Evolutionary conservation across 2,113 vertebrate species (phyloP).

Genomic region (Semicossyphus pulcher): DNA sequence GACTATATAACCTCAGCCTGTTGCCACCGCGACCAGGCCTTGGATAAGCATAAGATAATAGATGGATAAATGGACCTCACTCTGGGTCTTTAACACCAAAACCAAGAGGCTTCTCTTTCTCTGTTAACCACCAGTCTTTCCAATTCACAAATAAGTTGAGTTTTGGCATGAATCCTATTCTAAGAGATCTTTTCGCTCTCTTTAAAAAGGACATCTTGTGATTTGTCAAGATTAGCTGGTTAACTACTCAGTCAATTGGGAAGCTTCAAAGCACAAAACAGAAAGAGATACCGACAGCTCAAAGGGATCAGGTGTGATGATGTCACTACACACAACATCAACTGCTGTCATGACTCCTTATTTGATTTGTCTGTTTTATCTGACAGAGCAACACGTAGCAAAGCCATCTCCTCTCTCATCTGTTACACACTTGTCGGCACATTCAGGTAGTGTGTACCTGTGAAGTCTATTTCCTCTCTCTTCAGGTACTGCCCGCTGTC

Average conservation of each 20-base stretch:
- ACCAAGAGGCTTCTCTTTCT: slow-evolving; percentile 22
- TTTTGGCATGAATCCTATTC: slow-evolving; percentile 14
- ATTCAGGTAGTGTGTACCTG: slow-evolving; percentile 80
- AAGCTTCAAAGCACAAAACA: background rate
- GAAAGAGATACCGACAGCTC: background rate
- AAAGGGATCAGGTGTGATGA: background rate
- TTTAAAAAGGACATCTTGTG: background rate
- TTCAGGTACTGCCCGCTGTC: slow-evolving; percentile 89
- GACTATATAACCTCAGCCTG: too few relatives aligned
- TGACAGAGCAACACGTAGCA: background rate
- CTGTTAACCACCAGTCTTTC: slow-evolving; percentile 9
- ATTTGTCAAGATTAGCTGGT: slow-evolving; percentile 8
- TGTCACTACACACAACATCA: background rate
- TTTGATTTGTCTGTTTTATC: slow-evolving; percentile 5
- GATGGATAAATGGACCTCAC: too few relatives aligned
- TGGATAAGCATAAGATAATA: too few relatives aligned
- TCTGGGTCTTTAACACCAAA: background rate
- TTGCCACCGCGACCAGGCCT: too few relatives aligned
- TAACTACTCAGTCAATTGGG: slow-evolving; percentile 10
- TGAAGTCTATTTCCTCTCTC: slow-evolving; percentile 90
- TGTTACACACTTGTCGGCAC: slow-evolving; percentile 20
- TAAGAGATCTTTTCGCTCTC: slow-evolving; percentile 7
- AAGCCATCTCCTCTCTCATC: background rate
- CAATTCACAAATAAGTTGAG: slow-evolving; percentile 65
- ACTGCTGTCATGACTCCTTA: background rate